These are phyloP conservation scores for Pollenia amentaria DNA, from an alignment of 2,888 invertebrate genomes.

Conservation along the genomic window DNA sequence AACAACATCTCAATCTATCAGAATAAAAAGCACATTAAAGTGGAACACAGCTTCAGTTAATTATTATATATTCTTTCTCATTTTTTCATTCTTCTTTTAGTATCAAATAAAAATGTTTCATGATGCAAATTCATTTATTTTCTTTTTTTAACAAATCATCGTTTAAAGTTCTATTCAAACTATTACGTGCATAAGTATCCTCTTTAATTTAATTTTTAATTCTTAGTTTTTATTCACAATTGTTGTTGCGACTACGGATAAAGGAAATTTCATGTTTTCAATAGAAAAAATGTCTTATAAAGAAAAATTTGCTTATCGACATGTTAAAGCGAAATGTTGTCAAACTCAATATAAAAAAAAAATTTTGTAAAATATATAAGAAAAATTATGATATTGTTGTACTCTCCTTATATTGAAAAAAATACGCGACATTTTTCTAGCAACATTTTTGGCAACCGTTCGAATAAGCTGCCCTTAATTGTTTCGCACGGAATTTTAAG, in stretches of 20 bases:
- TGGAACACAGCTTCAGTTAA: slow-evolving; percentile 35
- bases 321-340: too few relatives aligned
- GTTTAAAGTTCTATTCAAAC: slow-evolving; percentile 44
- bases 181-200: slow-evolving; percentile 49
- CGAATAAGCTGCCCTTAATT: too few relatives aligned
- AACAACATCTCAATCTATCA: background rate
- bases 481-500: too few relatives aligned
- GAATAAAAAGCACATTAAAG: slow-evolving; percentile 1
- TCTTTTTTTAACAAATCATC: slow-evolving; percentile 38
- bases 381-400: too few relatives aligned
- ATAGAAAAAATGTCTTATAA: too few relatives aligned
- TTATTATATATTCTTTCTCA: slow-evolving; percentile 7
- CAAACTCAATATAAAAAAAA: too few relatives aligned
- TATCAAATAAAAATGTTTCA: slow-evolving; percentile 65
- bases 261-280: background rate
- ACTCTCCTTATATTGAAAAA: too few relatives aligned
- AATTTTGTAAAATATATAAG: too few relatives aligned
- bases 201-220: slow-evolving; percentile 23
- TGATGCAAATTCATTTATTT: slow-evolving; percentile 63
- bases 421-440: too few relatives aligned
- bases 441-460: too few relatives aligned
- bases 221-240: background rate
- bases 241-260: slow-evolving; percentile 3
- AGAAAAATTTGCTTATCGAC: too few relatives aligned
- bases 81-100: background rate